A percentile compares a stretch with the other conserved stretches of the same genome.
Conservation (phyloP, 1,140 invertebrate genomes). For the Onthophagus taurus region DNA sequence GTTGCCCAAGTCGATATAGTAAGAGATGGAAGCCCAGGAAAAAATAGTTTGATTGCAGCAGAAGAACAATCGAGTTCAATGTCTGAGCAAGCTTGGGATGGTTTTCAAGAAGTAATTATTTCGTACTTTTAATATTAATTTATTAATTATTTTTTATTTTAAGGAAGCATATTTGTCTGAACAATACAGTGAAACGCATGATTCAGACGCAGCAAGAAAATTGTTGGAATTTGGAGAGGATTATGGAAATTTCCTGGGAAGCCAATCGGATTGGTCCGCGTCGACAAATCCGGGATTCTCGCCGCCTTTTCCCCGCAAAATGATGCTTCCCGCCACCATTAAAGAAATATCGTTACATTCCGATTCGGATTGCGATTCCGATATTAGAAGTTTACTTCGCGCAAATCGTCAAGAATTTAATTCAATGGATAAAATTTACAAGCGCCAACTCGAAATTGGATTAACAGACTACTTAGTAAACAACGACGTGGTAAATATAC, state of each 20-base stretch:
- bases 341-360: no score
- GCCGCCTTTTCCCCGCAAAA: slow-evolving; percentile 37
- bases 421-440: slow-evolving; percentile 29
- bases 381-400: slow-evolving; percentile 29
- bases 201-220: slow-evolving; percentile 71
- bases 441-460: slow-evolving; percentile 27
- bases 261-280: slow-evolving; percentile 69
- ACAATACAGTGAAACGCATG: slow-evolving; percentile 80
- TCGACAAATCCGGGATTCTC: slow-evolving; percentile 50
- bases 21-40: slow-evolving; percentile 29
- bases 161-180: slow-evolving; percentile 88
- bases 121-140: background rate
- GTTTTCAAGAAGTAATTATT: slow-evolving; percentile 51
- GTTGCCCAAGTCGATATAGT: slow-evolving; percentile 13
- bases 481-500: slow-evolving; percentile 31
- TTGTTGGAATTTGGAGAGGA: slow-evolving; percentile 84
- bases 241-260: slow-evolving; percentile 79
- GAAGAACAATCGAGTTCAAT: slow-evolving; percentile 66
- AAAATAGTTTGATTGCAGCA: slow-evolving; percentile 28
- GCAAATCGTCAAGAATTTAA: slow-evolving; percentile 28
- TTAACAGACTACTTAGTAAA: slow-evolving; percentile 27
- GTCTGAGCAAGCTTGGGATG: slow-evolving; percentile 80
- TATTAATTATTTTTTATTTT: slow-evolving; percentile 31
- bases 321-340: slow-evolving; percentile 18
- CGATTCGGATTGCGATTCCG: slow-evolving; percentile 32